These are phyloP conservation scores for Bradysia coprophila DNA, from an alignment of 1,140 invertebrate genomes.

Conservation along the genomic window DNA sequence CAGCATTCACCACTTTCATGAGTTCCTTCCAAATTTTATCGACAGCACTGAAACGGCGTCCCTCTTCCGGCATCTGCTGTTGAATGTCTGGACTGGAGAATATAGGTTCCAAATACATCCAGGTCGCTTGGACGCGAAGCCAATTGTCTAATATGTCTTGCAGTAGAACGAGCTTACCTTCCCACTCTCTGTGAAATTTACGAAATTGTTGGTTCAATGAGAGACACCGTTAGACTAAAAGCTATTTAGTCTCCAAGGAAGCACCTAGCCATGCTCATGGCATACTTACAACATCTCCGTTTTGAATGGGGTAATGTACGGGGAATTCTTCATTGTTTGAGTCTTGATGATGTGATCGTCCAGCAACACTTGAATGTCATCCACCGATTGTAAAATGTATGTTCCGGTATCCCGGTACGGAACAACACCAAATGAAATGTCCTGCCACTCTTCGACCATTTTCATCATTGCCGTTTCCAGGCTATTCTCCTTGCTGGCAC, in stretches of 20 bases:
- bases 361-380: constrained; percentile 87
- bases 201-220: constrained; percentile 2
- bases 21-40: constrained; percentile 88
- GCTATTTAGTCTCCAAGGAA: too few relatives aligned
- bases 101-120: constrained; percentile 96
- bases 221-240: too few relatives aligned
- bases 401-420: constrained; percentile 70
- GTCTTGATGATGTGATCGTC: constrained; percentile 96
- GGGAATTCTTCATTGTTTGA: constrained; percentile 93
- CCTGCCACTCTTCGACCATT: constrained; percentile 87
- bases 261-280: too few relatives aligned
- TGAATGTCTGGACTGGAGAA: constrained; percentile 97
- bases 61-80: constrained; percentile 79
- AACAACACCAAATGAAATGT: constrained; percentile 51
- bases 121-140: constrained; percentile 88
- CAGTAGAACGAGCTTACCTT: constrained; percentile 50
- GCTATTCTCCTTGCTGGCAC: constrained; percentile 88
- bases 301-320: constrained; percentile 92
- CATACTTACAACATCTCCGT: constrained; percentile 54
- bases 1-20: constrained; percentile 64
- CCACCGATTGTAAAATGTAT: constrained; percentile 73
- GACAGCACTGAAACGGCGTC: constrained; percentile 73
- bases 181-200: constrained; percentile 42
- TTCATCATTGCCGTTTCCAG: constrained; percentile 75
- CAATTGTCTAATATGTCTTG: constrained; percentile 93